These are phyloP conservation scores for Nemurella pictetii DNA, from an alignment of 2,888 invertebrate species.

Conservation along the genomic window DNA sequence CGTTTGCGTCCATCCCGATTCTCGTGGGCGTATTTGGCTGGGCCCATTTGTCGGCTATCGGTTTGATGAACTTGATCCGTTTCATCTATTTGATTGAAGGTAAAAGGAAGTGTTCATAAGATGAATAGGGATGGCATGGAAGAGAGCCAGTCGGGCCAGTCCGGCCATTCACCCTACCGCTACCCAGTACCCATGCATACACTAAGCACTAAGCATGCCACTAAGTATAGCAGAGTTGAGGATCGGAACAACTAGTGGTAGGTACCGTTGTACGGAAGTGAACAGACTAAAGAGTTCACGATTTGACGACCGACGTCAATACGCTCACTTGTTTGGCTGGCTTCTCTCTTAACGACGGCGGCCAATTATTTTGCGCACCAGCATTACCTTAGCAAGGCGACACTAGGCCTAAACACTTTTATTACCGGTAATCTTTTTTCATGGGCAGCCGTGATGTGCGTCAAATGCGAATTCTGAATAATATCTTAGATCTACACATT, in stretches of 20 bases:
- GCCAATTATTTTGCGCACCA: background rate
- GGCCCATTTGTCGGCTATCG: no score
- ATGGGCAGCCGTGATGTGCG: no score
- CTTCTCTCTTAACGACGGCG: background rate
- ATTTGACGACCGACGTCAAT: background rate
- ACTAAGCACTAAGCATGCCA: background rate
- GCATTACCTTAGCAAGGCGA: background rate
- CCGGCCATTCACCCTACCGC: background rate
- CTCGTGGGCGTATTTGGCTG: no score
- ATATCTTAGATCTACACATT: no score
- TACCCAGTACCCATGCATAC: background rate
- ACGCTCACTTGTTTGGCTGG: background rate
- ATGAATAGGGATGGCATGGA: background rate
- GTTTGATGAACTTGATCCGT: background rate
- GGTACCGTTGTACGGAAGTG: constrained; percentile 17
- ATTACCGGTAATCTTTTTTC: no score
- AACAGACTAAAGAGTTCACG: constrained; percentile 6
- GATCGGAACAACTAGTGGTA: background rate
- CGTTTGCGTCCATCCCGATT: no score
- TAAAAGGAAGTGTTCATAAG: background rate
- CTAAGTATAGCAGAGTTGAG: background rate
- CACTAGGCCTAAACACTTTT: no score
- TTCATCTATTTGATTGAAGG: background rate
- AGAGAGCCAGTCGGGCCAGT: background rate
- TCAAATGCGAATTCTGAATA: no score